Evolutionary conservation across 2,888 invertebrate species (phyloP).

Genomic region (Pyralis farinalis): DNA sequence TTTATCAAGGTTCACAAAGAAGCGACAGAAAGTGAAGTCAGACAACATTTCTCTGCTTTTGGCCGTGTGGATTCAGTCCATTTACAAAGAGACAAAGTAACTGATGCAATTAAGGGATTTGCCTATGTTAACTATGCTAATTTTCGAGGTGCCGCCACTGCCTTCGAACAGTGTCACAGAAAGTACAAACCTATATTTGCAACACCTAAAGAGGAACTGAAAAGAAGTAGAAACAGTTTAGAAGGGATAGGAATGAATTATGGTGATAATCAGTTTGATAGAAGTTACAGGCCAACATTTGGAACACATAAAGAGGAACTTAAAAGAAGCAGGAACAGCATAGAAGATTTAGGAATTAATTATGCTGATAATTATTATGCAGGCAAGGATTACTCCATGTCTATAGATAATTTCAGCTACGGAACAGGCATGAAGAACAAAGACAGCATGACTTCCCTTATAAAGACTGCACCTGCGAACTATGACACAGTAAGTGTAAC

Average conservation of each 20-base stretch:
- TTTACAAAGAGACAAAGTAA: constrained; percentile 89
- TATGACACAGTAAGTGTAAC: constrained; percentile 86
- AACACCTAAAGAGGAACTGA: constrained; percentile 85
- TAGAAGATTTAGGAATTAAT: constrained; percentile 27
- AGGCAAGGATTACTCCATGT: constrained; percentile 28
- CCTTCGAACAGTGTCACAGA: constrained; percentile 93
- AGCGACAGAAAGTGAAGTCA: constrained; percentile 88
- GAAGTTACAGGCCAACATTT: constrained; percentile 92
- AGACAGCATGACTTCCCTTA: constrained; percentile 28
- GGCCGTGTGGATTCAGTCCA: constrained; percentile 89
- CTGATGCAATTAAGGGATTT: constrained; percentile 91
- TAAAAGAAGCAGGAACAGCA: constrained; percentile 52
- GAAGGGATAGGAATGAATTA: constrained; percentile 25
- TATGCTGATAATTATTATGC: constrained; percentile 18
- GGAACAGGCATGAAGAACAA: constrained; percentile 23
- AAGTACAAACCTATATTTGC: constrained; percentile 95
- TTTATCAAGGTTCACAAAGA: constrained; percentile 93
- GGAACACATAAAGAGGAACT: constrained; percentile 88
- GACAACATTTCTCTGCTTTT: constrained; percentile 91
- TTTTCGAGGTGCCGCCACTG: constrained; percentile 92
- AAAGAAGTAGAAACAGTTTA: constrained; percentile 50
- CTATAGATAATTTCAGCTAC: constrained; percentile 18
- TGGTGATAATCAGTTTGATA: constrained; percentile 50
- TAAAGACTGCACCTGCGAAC: constrained; percentile 52
- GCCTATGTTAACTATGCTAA: constrained; percentile 92